phyloP scores from a whole-genome alignment of 2,888 invertebrate species.

The Eupithecia inturbata region DNA sequence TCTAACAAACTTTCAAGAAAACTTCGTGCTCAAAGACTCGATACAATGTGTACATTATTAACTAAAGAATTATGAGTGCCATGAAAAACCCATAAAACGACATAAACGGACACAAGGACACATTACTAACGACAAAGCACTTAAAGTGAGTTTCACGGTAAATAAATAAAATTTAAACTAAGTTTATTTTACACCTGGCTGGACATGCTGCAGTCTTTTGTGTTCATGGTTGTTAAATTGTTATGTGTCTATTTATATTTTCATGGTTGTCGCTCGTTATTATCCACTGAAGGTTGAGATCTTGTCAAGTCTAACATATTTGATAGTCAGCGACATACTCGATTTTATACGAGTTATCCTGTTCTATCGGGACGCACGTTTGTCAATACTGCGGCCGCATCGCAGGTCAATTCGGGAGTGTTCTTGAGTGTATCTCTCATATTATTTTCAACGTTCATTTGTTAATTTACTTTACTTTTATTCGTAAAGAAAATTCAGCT shows the following conservation, averaged over 20 bases:
- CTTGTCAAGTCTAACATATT: background rate
- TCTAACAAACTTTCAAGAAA: slow-evolving; percentile 36
- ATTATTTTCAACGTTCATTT: no score
- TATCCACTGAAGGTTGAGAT: background rate
- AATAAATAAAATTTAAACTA: slow-evolving; percentile 35
- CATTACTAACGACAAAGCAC: slow-evolving; percentile 39
- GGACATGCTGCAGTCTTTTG: slow-evolving; percentile 21
- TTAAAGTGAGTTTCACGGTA: slow-evolving; percentile 41
- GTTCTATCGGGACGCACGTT: background rate
- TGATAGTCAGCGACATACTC: slow-evolving; percentile 2
- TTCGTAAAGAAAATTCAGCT: no score
- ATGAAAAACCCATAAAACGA: slow-evolving; percentile 51
- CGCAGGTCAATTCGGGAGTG: no score
- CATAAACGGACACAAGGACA: slow-evolving; percentile 50
- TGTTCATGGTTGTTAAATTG: slow-evolving; percentile 28
- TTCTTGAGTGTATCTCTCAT: no score
- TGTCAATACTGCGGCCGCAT: background rate
- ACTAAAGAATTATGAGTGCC: slow-evolving; percentile 50
- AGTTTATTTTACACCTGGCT: slow-evolving; percentile 34
- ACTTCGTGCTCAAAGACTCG: slow-evolving; percentile 42
- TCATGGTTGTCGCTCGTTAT: slow-evolving; percentile 8
- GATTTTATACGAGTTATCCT: background rate
- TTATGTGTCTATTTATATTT: slow-evolving; percentile 21
- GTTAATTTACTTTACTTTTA: no score
- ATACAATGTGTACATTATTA: slow-evolving; percentile 56